These are phyloP conservation scores for Chrysemys picta DNA, from an alignment of 2,113 vertebrate species.

Conservation along the genomic window DNA sequence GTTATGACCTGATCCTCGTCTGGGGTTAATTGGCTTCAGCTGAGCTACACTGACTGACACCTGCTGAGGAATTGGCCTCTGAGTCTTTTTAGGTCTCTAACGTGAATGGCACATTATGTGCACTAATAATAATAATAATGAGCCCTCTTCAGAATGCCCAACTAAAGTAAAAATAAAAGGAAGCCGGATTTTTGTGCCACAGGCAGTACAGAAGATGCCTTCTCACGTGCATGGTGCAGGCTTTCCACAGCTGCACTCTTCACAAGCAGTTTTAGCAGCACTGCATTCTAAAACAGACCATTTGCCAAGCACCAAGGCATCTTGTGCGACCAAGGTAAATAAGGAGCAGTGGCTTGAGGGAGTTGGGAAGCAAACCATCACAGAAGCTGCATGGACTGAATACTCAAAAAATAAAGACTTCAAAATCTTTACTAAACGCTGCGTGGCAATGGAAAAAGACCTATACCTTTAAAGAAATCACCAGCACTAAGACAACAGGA, in stretches of 20 bases:
- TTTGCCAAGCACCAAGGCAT: background rate
- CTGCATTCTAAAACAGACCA: background rate
- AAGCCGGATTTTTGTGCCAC: background rate
- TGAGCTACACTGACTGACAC: background rate
- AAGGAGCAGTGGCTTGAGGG: background rate
- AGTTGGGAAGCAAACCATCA: background rate
- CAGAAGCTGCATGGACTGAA: background rate
- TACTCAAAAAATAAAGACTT: background rate
- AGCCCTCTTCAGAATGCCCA: background rate
- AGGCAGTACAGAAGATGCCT: background rate
- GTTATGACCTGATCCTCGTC: background rate
- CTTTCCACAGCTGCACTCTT: background rate
- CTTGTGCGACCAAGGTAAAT: background rate
- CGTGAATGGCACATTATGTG: background rate
- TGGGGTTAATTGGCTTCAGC: background rate
- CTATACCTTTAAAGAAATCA: rapidly evolving
- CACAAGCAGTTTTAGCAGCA: background rate
- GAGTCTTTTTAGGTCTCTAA: background rate
- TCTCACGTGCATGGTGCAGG: background rate
- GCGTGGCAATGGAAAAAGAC: background rate
- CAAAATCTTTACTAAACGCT: background rate
- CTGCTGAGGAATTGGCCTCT: background rate
- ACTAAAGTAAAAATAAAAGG: background rate
- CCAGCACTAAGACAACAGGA: background rate
- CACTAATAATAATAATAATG: background rate